Conservation (phyloP, 2,888 invertebrate genomes). For the Diaprepes abbreviatus region DNA sequence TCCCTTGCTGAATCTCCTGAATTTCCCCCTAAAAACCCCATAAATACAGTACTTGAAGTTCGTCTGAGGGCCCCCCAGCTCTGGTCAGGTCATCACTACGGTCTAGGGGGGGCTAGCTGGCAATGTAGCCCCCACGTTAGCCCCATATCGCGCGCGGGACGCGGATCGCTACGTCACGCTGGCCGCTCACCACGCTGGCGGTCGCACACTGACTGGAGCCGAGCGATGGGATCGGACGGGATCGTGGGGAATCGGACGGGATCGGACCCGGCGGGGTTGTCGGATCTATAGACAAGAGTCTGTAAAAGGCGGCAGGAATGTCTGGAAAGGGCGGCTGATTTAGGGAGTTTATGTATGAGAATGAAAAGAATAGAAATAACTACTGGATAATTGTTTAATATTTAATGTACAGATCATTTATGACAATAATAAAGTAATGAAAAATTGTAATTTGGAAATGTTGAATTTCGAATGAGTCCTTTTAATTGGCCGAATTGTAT, state of each 20-base stretch:
- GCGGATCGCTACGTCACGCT: constrained; percentile 65
- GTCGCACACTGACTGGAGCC: constrained; percentile 67
- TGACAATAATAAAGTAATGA: too few species aligned
- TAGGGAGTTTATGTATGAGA: not conserved
- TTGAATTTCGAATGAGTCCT: too few species aligned
- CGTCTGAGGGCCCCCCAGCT: constrained; percentile 16
- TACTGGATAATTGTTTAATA: not conserved
- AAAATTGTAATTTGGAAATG: too few species aligned
- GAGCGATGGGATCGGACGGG: constrained; percentile 61
- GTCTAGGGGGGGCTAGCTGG: constrained; percentile 33
- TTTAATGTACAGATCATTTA: too few species aligned
- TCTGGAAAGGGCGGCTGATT: constrained; percentile 19
- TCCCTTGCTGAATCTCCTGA: not conserved
- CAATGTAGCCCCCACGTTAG: constrained; percentile 43
- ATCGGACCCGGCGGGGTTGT: constrained; percentile 46
- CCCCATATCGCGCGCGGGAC: constrained; percentile 61
- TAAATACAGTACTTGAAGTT: constrained; percentile 17
- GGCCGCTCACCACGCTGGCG: constrained; percentile 60
- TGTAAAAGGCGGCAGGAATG: constrained; percentile 2
- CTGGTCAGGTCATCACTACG: constrained; percentile 40
- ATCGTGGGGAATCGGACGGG: constrained; percentile 61
- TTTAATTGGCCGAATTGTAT: too few species aligned
- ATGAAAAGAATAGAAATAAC: not conserved
- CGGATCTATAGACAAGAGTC: not conserved
- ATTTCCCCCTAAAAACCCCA: not conserved